Evolutionary conservation across 2,113 vertebrate genomes (phyloP).

Genomic region (Bujurquina vittata): DNA sequence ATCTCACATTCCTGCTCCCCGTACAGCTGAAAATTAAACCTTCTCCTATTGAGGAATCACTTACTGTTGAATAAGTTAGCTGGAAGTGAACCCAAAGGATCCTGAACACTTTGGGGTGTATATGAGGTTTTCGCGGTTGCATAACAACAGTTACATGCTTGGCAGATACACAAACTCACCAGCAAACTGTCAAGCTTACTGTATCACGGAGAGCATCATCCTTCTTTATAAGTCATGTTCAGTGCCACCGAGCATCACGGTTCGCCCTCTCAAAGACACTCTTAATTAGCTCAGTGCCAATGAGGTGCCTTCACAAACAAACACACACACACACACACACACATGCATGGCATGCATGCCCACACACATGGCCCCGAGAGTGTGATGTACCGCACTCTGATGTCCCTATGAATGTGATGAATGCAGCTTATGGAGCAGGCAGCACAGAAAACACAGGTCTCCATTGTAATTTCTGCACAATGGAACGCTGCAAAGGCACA

Average conservation of each 20-base stretch:
- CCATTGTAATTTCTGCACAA: slow-evolving; percentile 71
- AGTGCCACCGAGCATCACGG: not conserved
- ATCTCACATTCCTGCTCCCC: not conserved
- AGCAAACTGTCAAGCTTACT: not conserved
- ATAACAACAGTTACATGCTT: not conserved
- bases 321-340: not conserved
- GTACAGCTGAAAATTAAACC: not conserved
- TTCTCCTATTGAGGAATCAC: not conserved
- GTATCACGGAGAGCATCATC: not conserved
- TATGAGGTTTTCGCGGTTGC: not conserved
- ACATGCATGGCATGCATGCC: slow-evolving; percentile 1
- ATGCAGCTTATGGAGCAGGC: slow-evolving; percentile 64
- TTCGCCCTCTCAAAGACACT: slow-evolving; percentile 41
- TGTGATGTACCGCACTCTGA: slow-evolving; percentile 52
- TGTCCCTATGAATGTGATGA: slow-evolving; percentile 59
- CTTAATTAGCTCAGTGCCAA: slow-evolving; percentile 60
- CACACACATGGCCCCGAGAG: slow-evolving; percentile 48
- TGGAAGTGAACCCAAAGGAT: not conserved
- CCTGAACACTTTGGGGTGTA: not conserved
- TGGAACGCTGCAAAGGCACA: slow-evolving; percentile 59
- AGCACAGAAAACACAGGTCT: slow-evolving; percentile 61
- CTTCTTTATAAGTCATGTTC: slow-evolving; percentile 4
- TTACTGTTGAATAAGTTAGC: not conserved
- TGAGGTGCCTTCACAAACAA: slow-evolving; percentile 39
- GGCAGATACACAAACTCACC: not conserved